Evolutionary conservation across 2,888 invertebrate species (phyloP).

Genomic region (Lathronympha strigana): DNA sequence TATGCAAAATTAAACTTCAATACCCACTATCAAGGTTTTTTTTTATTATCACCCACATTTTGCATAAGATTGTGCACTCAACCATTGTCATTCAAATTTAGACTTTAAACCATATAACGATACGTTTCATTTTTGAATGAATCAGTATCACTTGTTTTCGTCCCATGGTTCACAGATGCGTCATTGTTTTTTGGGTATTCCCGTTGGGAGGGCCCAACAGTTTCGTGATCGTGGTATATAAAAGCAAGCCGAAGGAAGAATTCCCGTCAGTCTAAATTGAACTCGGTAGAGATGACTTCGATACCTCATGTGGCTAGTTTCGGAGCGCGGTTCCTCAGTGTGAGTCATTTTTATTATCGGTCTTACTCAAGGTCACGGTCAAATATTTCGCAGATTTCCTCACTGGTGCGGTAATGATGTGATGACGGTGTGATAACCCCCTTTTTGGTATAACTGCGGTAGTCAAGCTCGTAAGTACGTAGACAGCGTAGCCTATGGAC

Average conservation of each 20-base stretch:
- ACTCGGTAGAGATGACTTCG: background rate
- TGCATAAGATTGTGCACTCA: too few species aligned
- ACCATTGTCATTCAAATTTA: too few species aligned
- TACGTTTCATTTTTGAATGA: background rate
- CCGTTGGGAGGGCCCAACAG: background rate
- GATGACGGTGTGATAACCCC: too few species aligned
- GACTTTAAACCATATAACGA: background rate
- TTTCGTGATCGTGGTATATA: background rate
- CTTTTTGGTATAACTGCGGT: too few species aligned
- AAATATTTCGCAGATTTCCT: background rate
- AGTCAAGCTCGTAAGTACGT: too few species aligned
- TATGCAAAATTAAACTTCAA: too few species aligned
- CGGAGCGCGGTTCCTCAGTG: slow-evolving; percentile 6
- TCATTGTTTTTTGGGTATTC: background rate
- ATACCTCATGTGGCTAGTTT: background rate
- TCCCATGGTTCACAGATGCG: background rate
- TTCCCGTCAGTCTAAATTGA: background rate
- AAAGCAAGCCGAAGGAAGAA: background rate
- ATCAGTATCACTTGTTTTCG: background rate
- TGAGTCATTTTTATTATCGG: slow-evolving; percentile 2
- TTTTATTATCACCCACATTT: too few species aligned
- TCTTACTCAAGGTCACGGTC: too few species aligned
- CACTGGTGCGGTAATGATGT: too few species aligned
- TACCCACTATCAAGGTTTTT: too few species aligned
- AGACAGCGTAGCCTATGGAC: too few species aligned